These are phyloP conservation scores for Epinotia ramella DNA, from an alignment of 2,888 invertebrate genomes.

Conservation along the genomic window DNA sequence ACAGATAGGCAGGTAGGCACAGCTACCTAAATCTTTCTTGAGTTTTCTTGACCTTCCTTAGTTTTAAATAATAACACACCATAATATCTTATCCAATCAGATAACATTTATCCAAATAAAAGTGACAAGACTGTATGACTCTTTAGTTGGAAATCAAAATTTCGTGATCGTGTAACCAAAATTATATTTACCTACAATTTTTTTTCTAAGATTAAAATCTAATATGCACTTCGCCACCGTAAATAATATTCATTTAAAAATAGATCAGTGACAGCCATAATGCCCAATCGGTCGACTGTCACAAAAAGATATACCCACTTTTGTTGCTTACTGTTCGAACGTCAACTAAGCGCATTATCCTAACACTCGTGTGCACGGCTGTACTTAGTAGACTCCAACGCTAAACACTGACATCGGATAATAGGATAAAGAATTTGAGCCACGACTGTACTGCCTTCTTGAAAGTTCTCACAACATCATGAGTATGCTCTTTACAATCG, in stretches of 20 bases:
- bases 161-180: too few species aligned
- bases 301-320: slow-evolving; percentile 14
- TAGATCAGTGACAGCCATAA: slow-evolving; percentile 4
- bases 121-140: too few species aligned
- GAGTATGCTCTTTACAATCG: slow-evolving; percentile 84
- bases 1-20: too few species aligned
- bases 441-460: slow-evolving; percentile 66
- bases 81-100: too few species aligned
- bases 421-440: slow-evolving; percentile 75
- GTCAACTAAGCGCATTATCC: slow-evolving; percentile 31
- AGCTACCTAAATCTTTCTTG: too few species aligned
- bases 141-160: too few species aligned
- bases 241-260: neutral
- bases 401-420: slow-evolving; percentile 63
- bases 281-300: slow-evolving; percentile 1
- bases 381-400: slow-evolving; percentile 51
- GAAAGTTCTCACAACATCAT: slow-evolving; percentile 82
- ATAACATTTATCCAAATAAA: too few species aligned
- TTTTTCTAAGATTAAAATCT: neutral
- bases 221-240: neutral
- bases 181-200: too few species aligned
- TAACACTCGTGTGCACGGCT: slow-evolving; percentile 27
- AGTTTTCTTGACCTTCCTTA: too few species aligned
- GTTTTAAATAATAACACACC: too few species aligned
- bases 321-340: slow-evolving; percentile 23